Base-by-base conservation (phyloP, 2,888 invertebrate genomes). In the Epinotia nisella region DNA sequence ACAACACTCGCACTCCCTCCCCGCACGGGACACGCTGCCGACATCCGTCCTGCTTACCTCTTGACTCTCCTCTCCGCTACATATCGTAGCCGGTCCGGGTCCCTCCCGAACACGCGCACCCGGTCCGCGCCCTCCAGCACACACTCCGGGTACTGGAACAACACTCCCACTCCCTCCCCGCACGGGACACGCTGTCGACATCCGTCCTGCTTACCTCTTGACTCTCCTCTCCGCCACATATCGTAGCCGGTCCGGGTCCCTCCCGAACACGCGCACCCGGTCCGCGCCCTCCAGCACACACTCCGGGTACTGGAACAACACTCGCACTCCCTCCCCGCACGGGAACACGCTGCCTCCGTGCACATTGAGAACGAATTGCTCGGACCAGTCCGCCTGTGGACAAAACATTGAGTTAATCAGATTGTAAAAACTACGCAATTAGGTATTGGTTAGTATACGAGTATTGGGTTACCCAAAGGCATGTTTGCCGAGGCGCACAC, bases 101-200 rank as follows among this genome's bases (percentile, higher is more conserved):
- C 94, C 70, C 96, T 94, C 0, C 97, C 97, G 82, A 96, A 97
- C 49, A 97, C 95, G 7, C 97, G 94, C 17, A 98, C 96, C 2
- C 97, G 92, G 87, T 97, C 97, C 0, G 96, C 96, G 3, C 95
- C 94, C 76, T 96, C 95, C 76, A 97, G 93, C 77, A 97, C 97
- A 82, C 97, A 97, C 66, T 96, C 95, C 0, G 97, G 97, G 88
- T 97, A 97, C 85, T 97, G 96, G 87, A 97, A 97, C 17, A 97
- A 94, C 10, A 97, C 97, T 0, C 96, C 94, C 15, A 97, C 95
- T 0, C 97, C 97, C 0, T 95, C 96, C 79, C 96, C 97, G 87
- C 97, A 97, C 0, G 97, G 97, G 21, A 24, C 21, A 24, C 21
- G 2, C 21, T 24, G 2, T 2, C n/a, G n/a, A n/a, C 21, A 35